Conservation (phyloP, 1,140 invertebrate species). For the Drosophila paulistorum region DNA sequence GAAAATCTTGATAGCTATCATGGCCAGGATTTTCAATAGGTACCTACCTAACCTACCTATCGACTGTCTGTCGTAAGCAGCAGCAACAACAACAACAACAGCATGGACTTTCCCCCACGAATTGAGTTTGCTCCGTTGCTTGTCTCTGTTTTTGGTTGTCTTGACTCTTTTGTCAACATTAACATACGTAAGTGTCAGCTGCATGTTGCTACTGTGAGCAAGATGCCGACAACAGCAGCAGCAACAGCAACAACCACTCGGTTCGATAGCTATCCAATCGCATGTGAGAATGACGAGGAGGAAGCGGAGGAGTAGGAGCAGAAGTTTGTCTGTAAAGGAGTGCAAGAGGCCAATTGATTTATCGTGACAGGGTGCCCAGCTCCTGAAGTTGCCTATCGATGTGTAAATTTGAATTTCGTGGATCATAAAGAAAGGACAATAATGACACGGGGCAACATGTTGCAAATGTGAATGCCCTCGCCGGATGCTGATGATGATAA, state of each 20-base stretch:
- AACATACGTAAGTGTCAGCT: slow-evolving; percentile 82
- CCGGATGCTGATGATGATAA: not conserved
- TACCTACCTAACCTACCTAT: slow-evolving; percentile 1
- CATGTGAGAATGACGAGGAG: slow-evolving; percentile 11
- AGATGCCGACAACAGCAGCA: slow-evolving; percentile 29
- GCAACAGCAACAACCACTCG: slow-evolving; percentile 28
- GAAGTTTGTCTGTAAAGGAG: slow-evolving; percentile 22
- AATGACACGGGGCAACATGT: slow-evolving; percentile 62
- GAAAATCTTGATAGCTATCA: slow-evolving; percentile 29
- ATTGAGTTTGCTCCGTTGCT: slow-evolving; percentile 43
- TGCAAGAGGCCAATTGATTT: slow-evolving; percentile 79
- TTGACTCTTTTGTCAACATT: slow-evolving; percentile 79
- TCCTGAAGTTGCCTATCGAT: slow-evolving; percentile 62
- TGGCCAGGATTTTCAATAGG: slow-evolving; percentile 11
- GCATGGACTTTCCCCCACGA: slow-evolving; percentile 47
- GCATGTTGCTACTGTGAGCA: slow-evolving; percentile 71
- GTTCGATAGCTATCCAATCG: slow-evolving; percentile 20
- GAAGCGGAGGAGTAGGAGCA: not conserved
- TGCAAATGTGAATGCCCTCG: slow-evolving; percentile 77
- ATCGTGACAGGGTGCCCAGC: slow-evolving; percentile 76
- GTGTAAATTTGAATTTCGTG: slow-evolving; percentile 80
- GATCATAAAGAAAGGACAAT: slow-evolving; percentile 73
- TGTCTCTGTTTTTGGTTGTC: slow-evolving; percentile 42
- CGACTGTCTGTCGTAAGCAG: not conserved
- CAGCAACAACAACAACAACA: not conserved